Conservation (phyloP, 2,797 vertebrate species). For the Rhyacichthys aspro region DNA sequence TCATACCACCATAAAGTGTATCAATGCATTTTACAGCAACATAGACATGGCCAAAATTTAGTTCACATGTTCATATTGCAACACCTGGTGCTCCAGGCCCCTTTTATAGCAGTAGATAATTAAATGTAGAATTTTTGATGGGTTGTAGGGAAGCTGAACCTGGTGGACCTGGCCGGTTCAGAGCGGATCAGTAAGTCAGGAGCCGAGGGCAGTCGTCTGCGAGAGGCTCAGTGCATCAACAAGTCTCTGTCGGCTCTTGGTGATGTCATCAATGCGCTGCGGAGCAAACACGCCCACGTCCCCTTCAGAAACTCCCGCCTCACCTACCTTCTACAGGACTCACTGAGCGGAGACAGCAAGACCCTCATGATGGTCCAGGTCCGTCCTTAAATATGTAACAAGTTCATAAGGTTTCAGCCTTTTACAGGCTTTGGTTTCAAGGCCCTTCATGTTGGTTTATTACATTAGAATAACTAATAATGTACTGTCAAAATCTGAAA, state of each 20-base stretch:
- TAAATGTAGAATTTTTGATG: no score
- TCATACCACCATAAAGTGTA: no score
- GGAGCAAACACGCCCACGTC: conserved; percentile 89
- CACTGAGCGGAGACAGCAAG: conserved; percentile 94
- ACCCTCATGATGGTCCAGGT: conserved; percentile 99
- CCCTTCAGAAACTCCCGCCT: conserved; percentile 98
- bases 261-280: conserved; percentile 92
- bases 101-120: no score
- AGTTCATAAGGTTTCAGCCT: no score
- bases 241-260: conserved; percentile 93
- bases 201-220: conserved; percentile 89
- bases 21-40: no score
- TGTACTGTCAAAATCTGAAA: neutral
- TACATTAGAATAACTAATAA: no score
- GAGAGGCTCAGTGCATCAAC: conserved; percentile 97
- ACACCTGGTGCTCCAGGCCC: no score
- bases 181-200: conserved; percentile 93
- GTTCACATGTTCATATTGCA: no score
- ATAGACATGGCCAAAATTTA: no score
- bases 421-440: no score
- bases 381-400: conserved; percentile 22
- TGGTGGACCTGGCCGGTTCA: conserved; percentile 95
- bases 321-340: conserved; percentile 97
- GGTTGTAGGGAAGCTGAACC: conserved; percentile 90
- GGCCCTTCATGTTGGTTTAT: no score